Evolutionary conservation across 2,888 invertebrate genomes (phyloP).

Genomic region (Pyrrhosoma nymphula): DNA sequence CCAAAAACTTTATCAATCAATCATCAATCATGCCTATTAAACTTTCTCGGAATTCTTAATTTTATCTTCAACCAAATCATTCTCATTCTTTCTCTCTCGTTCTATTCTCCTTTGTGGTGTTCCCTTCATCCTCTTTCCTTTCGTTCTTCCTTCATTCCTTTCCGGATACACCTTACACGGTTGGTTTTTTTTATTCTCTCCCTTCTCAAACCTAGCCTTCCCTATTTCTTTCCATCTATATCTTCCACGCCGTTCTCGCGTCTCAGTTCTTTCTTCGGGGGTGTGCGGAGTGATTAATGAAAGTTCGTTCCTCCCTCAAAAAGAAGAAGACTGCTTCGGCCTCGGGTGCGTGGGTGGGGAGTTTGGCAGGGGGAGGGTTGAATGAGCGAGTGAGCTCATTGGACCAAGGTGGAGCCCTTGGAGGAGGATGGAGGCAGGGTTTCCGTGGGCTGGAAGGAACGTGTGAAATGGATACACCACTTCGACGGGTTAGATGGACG

Average conservation of each 20-base stretch:
- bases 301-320: slow-evolving; percentile 42
- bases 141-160: not conserved
- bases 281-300: slow-evolving; percentile 65
- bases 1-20: not conserved
- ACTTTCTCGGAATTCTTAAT: too few species aligned
- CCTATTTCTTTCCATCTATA: slow-evolving; percentile 49
- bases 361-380: slow-evolving; percentile 1
- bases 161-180: not conserved
- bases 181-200: not conserved
- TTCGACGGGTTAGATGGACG: slow-evolving; percentile 45
- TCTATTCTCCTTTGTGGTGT: not conserved
- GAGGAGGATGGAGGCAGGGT: not conserved
- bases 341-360: not conserved
- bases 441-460: not conserved
- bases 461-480: slow-evolving; percentile 56
- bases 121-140: not conserved
- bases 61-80: not conserved
- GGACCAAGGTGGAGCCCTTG: not conserved
- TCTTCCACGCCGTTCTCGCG: slow-evolving; percentile 35
- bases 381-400: slow-evolving; percentile 5
- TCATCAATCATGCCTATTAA: not conserved
- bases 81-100: not conserved
- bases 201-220: not conserved
- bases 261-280: slow-evolving; percentile 46
- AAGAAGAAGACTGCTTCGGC: slow-evolving; percentile 45